Base-by-base conservation (phyloP, 2,797 vertebrate genomes). In the Acanthurus lineatus region DNA sequence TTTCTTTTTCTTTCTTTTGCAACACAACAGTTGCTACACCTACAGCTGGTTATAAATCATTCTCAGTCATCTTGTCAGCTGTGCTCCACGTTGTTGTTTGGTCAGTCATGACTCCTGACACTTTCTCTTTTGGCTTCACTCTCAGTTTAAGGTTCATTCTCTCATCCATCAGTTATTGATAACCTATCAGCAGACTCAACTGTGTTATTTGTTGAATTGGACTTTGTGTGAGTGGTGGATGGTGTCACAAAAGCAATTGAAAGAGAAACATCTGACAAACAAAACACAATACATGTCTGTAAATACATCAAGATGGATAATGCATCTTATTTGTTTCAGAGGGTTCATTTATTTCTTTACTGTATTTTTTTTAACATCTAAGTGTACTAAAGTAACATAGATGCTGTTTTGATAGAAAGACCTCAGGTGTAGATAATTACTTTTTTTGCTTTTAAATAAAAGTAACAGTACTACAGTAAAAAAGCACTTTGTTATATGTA, bases 121-220 rank as follows among this genome's bases (percentile, higher is more conserved):
- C 44, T 70, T 53, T 0, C 64, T 52, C 40, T 63, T 51, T 40
- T 42, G 35, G 12, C 15, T 42, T 48, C 16, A 0, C 19, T 28
- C 11, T 63, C 22, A 49, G 49, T 57, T 69, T 35, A 52, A 61
- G 45, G 35, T 44, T 47, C 45, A 20, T 51, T 9, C 62, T 56
- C 47, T 61, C 76, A 77, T 86, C 81, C 35, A 81, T 80, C 77
- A 73, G 47, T 45, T 77, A 70, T 84, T 78, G 73, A 83, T 73
- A 42, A 83, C 69, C 64, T 69, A 73, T 79, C 82, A 83, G 49
- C 60, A 68, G 49, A 38, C 64, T 60, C 59, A 63, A 16, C 63
- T 19, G 42, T 67, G 64, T 65, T 12, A 61, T 66, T 74, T 60
- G 73, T 49, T 61, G 56, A 63, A 52, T 35, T 53, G 52, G 45